phyloP scores from a whole-genome alignment of 2,113 vertebrate genomes.

The Oncorhynchus tshawytscha region DNA sequence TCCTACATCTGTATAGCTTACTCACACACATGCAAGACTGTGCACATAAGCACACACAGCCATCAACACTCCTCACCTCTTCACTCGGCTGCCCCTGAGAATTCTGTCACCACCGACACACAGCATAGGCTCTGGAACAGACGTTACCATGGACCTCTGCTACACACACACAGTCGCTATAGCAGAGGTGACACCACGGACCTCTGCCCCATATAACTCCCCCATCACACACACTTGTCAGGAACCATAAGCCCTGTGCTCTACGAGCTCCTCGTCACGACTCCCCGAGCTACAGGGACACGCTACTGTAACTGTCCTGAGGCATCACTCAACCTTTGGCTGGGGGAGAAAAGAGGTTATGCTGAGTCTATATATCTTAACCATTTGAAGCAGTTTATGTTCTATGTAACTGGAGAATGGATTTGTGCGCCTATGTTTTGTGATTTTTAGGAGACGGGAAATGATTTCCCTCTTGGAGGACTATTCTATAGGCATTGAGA shows the following conservation, averaged over 20 bases:
- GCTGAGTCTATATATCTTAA: neutral
- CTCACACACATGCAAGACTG: neutral
- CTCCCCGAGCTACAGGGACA: conserved; percentile 45
- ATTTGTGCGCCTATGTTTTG: no score
- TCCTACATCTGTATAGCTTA: no score
- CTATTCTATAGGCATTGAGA: no score
- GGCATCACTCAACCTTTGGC: conserved; percentile 18
- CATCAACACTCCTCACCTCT: neutral
- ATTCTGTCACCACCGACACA: neutral
- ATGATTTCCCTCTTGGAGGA: no score
- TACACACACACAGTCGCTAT: neutral
- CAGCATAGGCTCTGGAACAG: neutral
- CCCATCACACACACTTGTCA: conserved; percentile 67
- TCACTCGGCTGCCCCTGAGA: neutral
- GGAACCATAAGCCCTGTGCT: conserved; percentile 59
- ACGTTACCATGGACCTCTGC: neutral
- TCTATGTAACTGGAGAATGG: no score
- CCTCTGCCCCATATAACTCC: conserved; percentile 54
- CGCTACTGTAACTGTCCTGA: conserved; percentile 38
- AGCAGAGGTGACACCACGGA: conserved; percentile 5
- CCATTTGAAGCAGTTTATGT: no score
- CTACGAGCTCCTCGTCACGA: conserved; percentile 56
- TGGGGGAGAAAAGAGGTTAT: neutral
- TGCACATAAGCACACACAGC: no score
- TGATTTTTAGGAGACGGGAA: no score